These are phyloP conservation scores for Liparis tanakae DNA, from an alignment of 2,797 vertebrate genomes.

Conservation along the genomic window DNA sequence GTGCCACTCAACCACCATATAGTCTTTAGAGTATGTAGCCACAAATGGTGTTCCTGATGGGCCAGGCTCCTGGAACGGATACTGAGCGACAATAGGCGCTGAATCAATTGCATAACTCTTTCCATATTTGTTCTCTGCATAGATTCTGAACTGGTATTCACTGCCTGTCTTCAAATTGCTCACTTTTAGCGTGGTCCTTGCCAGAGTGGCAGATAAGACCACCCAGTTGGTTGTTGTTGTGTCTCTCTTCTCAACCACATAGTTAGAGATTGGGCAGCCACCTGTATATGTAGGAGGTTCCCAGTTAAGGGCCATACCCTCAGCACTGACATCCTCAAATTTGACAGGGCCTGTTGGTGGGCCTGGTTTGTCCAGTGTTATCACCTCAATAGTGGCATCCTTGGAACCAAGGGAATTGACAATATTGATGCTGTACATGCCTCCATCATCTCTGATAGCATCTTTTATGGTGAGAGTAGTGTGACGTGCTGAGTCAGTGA, in stretches of 20 bases:
- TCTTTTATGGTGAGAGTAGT: constrained; percentile 93
- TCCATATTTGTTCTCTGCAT: constrained; percentile 97
- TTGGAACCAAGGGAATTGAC: constrained; percentile 90
- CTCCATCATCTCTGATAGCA: constrained; percentile 91
- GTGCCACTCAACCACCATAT: constrained; percentile 97
- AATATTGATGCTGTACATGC: constrained; percentile 91
- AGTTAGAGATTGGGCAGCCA: constrained; percentile 97
- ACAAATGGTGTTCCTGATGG: constrained; percentile 95
- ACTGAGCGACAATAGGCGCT: constrained; percentile 91
- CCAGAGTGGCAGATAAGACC: constrained; percentile 96
- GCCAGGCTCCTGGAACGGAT: constrained; percentile 97
- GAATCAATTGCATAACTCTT: constrained; percentile 96
- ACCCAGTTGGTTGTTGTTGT: constrained; percentile 97
- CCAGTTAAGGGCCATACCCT: constrained; percentile 94
- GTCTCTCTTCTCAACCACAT: constrained; percentile 97
- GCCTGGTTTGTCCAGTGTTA: constrained; percentile 96
- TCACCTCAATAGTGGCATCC: constrained; percentile 91
- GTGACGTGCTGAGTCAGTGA: constrained; percentile 84
- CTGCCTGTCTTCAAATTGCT: constrained; percentile 94
- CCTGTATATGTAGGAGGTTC: constrained; percentile 93
- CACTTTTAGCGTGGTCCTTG: constrained; percentile 95
- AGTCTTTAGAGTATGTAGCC: constrained; percentile 91
- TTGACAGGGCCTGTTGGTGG: constrained; percentile 94
- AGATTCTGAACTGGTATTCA: constrained; percentile 98
- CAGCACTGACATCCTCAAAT: constrained; percentile 95